Evolutionary conservation across 1,140 invertebrate species (phyloP).

Genomic region (Triops cancriformis): DNA sequence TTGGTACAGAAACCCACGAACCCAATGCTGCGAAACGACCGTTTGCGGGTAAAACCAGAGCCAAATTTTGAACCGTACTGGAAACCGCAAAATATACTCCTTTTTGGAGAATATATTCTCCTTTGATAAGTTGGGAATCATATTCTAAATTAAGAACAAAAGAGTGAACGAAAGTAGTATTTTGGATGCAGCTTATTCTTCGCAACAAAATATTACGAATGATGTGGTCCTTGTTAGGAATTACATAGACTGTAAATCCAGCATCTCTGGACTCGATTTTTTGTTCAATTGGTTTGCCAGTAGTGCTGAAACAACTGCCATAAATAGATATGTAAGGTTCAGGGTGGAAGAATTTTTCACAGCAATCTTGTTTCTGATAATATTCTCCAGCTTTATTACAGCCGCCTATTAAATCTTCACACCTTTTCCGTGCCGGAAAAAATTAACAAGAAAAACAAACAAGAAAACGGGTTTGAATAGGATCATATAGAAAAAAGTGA

Average conservation of each 20-base stretch:
- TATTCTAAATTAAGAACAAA: slow-evolving; percentile 3
- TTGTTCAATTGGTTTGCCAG: background rate
- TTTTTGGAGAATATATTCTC: background rate
- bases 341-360: background rate
- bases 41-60: background rate
- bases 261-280: background rate
- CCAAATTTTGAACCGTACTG: background rate
- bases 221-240: background rate
- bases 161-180: background rate
- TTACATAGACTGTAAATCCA: slow-evolving; percentile 7
- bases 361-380: slow-evolving; percentile 19
- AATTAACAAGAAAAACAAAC: background rate
- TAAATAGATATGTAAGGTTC: background rate
- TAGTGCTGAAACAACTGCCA: background rate
- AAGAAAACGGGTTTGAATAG: background rate
- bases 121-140: slow-evolving; percentile 9
- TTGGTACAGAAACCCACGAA: background rate
- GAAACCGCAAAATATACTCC: background rate
- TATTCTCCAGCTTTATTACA: background rate
- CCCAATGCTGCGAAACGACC: background rate
- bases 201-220: background rate
- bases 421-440: background rate
- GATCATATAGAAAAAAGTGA: background rate
- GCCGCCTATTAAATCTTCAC: slow-evolving; percentile 3
- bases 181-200: background rate